These are phyloP conservation scores for Drepana arcuata DNA, from an alignment of 1,140 invertebrate species.

Conservation along the genomic window DNA sequence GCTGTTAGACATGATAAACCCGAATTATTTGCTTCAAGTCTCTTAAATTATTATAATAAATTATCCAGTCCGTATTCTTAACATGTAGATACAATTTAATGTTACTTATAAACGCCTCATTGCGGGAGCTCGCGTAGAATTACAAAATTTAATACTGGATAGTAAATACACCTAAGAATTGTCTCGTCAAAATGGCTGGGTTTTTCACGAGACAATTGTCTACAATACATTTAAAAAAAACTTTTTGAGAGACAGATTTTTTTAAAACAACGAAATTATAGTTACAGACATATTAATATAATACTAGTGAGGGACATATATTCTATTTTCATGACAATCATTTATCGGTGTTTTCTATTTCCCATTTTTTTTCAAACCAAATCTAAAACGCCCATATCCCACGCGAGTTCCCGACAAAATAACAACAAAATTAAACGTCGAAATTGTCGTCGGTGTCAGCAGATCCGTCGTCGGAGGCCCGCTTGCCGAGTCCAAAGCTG, in stretches of 20 bases:
- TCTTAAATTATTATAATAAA: too few species aligned
- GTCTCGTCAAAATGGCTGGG: conserved; percentile 43
- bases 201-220: conserved; percentile 26
- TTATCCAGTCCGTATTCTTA: too few species aligned
- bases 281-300: conserved; percentile 3
- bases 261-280: background rate
- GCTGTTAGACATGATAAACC: too few species aligned
- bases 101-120: too few species aligned
- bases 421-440: conserved; percentile 42
- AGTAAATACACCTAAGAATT: too few species aligned
- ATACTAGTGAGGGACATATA: too few species aligned
- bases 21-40: too few species aligned
- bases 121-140: too few species aligned
- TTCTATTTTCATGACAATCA: too few species aligned
- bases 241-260: conserved; percentile 1
- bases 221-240: conserved; percentile 1
- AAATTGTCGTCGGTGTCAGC: conserved; percentile 36
- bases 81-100: too few species aligned
- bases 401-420: conserved; percentile 29
- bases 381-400: conserved; percentile 5
- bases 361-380: background rate
- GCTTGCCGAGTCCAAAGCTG: conserved; percentile 58
- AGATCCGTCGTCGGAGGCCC: conserved; percentile 30
- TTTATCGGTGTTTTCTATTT: too few species aligned
- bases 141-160: too few species aligned